Conservation (phyloP, 2,888 invertebrate species). For the Listrodromus nycthemerus region DNA sequence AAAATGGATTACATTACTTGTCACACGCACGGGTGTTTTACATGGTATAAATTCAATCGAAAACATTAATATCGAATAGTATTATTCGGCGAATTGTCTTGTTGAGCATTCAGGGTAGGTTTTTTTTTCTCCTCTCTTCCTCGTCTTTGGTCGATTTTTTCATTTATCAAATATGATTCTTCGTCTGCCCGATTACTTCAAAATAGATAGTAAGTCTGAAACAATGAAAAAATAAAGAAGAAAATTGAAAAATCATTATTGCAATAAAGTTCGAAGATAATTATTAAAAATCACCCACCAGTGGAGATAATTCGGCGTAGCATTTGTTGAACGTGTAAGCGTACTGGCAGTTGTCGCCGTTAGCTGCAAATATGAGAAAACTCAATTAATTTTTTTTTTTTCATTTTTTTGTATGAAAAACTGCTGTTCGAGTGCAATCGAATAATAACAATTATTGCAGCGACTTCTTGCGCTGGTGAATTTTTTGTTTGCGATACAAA, state of each 20-base stretch:
- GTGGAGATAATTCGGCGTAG: conserved; percentile 79
- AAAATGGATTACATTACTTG: conserved; percentile 41
- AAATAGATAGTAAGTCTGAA: conserved; percentile 79
- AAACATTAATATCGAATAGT: conserved; percentile 53
- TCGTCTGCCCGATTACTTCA: conserved; percentile 64
- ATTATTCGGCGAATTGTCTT: conserved; percentile 65
- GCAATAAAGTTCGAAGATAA: not conserved
- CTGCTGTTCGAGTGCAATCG: conserved; percentile 32
- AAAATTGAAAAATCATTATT: not conserved
- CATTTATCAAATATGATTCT: conserved; percentile 18
- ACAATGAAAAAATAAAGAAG: conserved; percentile 49
- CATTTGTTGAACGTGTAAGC: conserved; percentile 82
- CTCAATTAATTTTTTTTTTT: conserved; percentile 7
- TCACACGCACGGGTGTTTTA: conserved; percentile 50
- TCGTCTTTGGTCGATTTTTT: conserved; percentile 38
- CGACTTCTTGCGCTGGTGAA: conserved; percentile 13
- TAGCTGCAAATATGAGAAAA: conserved; percentile 72
- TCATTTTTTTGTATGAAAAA: not conserved
- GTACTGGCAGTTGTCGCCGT: conserved; percentile 81
- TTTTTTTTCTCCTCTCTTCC: conserved; percentile 48
- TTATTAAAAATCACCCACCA: conserved; percentile 70
- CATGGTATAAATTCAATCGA: conserved; percentile 53
- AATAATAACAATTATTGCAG: conserved; percentile 6
- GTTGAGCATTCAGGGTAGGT: conserved; percentile 56
- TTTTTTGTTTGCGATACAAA: not conserved